Evolutionary conservation across 2,113 vertebrate species (phyloP).

Genomic region (Mormyrus iriodes): DNA sequence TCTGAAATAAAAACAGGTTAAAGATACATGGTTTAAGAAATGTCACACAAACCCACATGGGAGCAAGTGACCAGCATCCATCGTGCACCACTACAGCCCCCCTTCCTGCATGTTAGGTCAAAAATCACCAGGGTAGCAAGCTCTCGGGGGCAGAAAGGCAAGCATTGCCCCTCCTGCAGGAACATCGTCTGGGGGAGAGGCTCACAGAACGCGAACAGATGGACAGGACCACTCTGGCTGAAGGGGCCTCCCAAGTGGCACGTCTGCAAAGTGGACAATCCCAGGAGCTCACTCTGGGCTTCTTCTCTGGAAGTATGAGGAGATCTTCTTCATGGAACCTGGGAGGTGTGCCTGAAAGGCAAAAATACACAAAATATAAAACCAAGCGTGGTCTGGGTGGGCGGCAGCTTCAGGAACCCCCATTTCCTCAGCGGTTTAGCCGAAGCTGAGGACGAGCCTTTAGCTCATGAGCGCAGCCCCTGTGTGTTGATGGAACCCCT

Average conservation of each 20-base stretch:
- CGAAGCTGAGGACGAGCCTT: background rate
- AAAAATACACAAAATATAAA: background rate
- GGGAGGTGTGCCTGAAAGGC: slow-evolving; percentile 60
- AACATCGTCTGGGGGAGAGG: background rate
- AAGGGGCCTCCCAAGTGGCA: background rate
- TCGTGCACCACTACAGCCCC: background rate
- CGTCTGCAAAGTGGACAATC: background rate
- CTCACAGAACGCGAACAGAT: background rate
- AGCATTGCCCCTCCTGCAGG: background rate
- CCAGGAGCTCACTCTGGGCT: slow-evolving; percentile 47
- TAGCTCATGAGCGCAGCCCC: background rate
- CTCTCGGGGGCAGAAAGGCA: background rate
- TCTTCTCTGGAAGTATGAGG: slow-evolving; percentile 76
- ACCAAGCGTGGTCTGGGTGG: background rate
- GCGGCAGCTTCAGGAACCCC: background rate
- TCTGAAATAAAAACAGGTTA: background rate
- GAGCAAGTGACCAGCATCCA: background rate
- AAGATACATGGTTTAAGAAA: background rate
- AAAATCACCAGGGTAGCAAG: background rate
- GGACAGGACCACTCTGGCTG: background rate
- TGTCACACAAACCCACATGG: background rate
- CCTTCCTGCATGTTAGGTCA: background rate
- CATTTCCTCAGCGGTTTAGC: background rate
- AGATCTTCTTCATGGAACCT: slow-evolving; percentile 84
- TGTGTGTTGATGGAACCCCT: background rate